Conservation (phyloP, 37 sponge, comb jelly and placozoan genomes). For the Tethya wilhelma region DNA sequence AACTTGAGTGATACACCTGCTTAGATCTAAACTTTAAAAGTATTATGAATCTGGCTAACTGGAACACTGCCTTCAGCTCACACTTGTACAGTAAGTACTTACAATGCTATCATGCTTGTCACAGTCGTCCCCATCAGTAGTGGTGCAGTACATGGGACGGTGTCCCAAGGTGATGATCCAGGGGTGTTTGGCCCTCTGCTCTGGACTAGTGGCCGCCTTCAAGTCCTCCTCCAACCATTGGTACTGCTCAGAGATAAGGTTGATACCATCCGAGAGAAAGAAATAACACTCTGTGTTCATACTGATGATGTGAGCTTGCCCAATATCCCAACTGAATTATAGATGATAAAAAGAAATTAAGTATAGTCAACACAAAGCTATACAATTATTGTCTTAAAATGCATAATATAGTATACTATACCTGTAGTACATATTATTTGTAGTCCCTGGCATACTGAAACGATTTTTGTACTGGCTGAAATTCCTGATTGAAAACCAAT, state of each 20-base stretch:
- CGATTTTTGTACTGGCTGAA: too few relatives aligned
- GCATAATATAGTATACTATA: too few relatives aligned
- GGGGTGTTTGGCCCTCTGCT: slow-evolving; percentile 16
- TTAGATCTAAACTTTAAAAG: too few relatives aligned
- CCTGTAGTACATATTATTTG: too few relatives aligned
- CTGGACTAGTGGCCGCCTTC: slow-evolving; percentile 7
- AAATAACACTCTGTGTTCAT: slow-evolving; percentile 51
- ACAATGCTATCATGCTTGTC: slow-evolving; percentile 45
- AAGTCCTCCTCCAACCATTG: slow-evolving; percentile 58
- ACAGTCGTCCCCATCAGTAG: slow-evolving; percentile 53
- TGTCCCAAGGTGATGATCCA: slow-evolving; percentile 69
- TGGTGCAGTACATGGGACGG: slow-evolving; percentile 69
- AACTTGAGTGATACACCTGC: too few relatives aligned
- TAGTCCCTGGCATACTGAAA: too few relatives aligned
- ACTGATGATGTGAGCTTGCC: slow-evolving; percentile 53
- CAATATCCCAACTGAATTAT: slow-evolving; percentile 19
- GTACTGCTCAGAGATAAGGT: slow-evolving; percentile 28
- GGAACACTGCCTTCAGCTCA: not conserved
- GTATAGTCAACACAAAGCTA: slow-evolving; percentile 8
- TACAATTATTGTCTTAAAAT: too few relatives aligned
- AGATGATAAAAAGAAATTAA: too few relatives aligned
- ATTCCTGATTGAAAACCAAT: too few relatives aligned
- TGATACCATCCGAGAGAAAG: slow-evolving; percentile 17
- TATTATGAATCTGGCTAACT: too few relatives aligned
- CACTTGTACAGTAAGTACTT: not conserved